Evolutionary conservation across 2,113 vertebrate species (phyloP).

Genomic region (Pitta sordida): DNA sequence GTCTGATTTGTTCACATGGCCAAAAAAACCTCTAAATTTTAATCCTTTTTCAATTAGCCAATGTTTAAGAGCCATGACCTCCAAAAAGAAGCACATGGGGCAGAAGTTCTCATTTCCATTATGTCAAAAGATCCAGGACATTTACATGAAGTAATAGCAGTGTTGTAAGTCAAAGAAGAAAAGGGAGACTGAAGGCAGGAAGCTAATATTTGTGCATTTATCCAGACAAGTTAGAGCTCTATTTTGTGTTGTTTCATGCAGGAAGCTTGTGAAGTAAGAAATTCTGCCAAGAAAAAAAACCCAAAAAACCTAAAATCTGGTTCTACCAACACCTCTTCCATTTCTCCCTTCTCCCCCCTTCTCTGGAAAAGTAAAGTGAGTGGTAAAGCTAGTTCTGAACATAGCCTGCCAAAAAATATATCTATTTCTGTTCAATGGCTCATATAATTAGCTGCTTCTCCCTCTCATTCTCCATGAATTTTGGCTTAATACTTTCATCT

Average conservation of each 20-base stretch:
- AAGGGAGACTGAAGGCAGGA: accelerated
- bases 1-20: not conserved
- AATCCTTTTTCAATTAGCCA: not conserved
- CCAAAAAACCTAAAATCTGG: not conserved
- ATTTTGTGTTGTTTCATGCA: not conserved
- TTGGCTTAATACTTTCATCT: not conserved
- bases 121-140: not conserved
- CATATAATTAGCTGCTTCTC: not conserved
- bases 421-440: not conserved
- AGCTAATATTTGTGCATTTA: not conserved
- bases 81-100: not conserved
- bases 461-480: not conserved
- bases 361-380: not conserved
- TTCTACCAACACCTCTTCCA: not conserved
- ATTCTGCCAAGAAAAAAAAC: not conserved
- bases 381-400: not conserved
- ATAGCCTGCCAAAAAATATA: not conserved
- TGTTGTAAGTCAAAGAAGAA: not conserved
- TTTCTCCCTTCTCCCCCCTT: not conserved
- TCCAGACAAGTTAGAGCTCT: not conserved
- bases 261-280: not conserved
- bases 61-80: not conserved
- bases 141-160: not conserved
- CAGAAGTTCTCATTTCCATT: not conserved
- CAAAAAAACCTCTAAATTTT: not conserved